Conservation (phyloP, 2,888 invertebrate species). For the Junonia oenone region DNA sequence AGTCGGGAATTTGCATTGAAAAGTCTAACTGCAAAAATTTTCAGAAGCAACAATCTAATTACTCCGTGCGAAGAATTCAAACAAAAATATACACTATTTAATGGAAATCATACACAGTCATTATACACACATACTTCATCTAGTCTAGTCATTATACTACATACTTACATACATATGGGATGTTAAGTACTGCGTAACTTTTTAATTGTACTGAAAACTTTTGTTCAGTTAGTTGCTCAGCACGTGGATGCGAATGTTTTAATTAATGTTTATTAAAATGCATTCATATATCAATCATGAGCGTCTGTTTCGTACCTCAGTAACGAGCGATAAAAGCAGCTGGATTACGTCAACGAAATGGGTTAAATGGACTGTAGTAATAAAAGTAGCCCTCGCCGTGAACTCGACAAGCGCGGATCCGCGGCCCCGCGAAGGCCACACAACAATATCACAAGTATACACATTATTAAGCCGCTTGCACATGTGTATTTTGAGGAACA, state of each 20-base stretch:
- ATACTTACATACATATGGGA: too few species aligned
- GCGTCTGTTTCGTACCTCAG: constrained; percentile 21
- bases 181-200: too few species aligned
- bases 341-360: constrained; percentile 66
- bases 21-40: too few species aligned
- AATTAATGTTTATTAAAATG: constrained; percentile 5
- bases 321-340: constrained; percentile 23
- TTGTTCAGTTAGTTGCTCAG: neutral
- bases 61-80: too few species aligned
- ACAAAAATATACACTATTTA: too few species aligned
- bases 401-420: constrained; percentile 47
- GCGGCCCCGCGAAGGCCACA: constrained; percentile 54
- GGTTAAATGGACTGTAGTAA: constrained; percentile 65
- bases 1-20: too few species aligned
- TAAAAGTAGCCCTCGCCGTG: constrained; percentile 71
- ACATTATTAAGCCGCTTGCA: constrained; percentile 21
- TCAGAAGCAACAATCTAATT: too few species aligned
- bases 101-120: too few species aligned
- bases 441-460: constrained; percentile 20
- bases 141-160: too few species aligned
- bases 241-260: neutral
- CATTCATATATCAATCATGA: constrained; percentile 14
- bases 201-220: neutral
- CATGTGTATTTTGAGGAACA: neutral
- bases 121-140: too few species aligned